phyloP scores from a whole-genome alignment of 2,888 invertebrate genomes.

The Gryllus longicercus region DNA sequence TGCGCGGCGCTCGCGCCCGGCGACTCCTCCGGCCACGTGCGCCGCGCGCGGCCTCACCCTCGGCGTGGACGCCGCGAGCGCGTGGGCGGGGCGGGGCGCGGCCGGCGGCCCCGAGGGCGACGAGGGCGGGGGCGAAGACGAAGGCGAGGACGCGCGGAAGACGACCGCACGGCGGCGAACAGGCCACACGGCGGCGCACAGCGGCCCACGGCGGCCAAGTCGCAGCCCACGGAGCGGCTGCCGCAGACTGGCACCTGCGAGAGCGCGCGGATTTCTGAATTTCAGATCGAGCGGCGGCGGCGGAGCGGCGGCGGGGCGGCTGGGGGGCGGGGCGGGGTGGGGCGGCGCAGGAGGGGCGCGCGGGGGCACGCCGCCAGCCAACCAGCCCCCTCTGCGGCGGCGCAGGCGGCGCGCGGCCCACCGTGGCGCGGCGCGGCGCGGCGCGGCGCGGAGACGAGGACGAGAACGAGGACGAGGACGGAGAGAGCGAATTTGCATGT shows the following conservation, averaged over 20 bases:
- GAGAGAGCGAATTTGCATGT: not conserved
- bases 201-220: no score
- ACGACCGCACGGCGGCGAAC: no score
- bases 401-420: not conserved
- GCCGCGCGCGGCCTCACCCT: not conserved
- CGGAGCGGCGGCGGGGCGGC: not conserved
- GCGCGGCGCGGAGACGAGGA: no score
- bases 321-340: not conserved
- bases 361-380: not conserved
- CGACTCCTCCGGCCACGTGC: not conserved
- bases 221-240: no score
- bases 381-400: not conserved
- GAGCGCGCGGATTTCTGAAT: constrained; percentile 6
- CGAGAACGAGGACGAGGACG: not conserved
- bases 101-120: not conserved
- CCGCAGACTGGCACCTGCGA: not conserved
- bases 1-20: not conserved
- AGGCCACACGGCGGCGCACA: no score
- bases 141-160: no score
- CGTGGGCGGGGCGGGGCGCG: not conserved
- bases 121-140: not conserved
- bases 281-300: not conserved
- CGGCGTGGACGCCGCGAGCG: not conserved
- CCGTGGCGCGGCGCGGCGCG: no score
- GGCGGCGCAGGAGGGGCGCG: not conserved